These are phyloP conservation scores for Meandrina meandrites DNA, from an alignment of 92 coral and sea anemone genomes.

Conservation along the genomic window DNA sequence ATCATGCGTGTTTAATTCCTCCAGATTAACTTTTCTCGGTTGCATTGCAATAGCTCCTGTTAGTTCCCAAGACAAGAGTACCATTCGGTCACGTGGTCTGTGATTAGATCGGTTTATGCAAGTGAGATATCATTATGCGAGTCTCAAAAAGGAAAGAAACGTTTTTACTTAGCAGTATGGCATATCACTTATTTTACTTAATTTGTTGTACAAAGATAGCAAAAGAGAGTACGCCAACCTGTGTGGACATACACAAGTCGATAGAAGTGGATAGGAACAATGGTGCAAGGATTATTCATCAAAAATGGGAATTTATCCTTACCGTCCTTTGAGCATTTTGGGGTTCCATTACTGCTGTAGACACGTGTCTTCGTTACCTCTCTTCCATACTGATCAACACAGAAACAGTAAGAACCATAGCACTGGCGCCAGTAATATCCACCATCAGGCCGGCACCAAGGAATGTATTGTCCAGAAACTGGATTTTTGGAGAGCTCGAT, in stretches of 20 bases:
- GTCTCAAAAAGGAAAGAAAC: too few species aligned
- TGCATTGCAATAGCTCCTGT: too few species aligned
- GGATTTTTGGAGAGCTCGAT: conserved; percentile 64
- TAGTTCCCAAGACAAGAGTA: too few species aligned
- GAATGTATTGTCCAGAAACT: conserved; percentile 62
- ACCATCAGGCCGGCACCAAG: conserved; percentile 82
- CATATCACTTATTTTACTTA: background rate
- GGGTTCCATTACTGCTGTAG: conserved; percentile 61
- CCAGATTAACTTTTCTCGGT: too few species aligned
- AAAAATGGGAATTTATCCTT: background rate
- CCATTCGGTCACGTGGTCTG: too few species aligned
- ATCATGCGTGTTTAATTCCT: too few species aligned
- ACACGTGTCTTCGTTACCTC: conserved; percentile 55
- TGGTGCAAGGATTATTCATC: background rate
- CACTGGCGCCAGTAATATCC: conserved; percentile 77
- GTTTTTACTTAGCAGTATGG: too few species aligned
- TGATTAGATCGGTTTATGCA: too few species aligned
- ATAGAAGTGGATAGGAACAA: background rate
- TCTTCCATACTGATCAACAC: conserved; percentile 64
- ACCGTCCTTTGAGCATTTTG: conserved; percentile 68
- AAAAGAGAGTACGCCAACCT: too few species aligned
- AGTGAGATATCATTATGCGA: too few species aligned
- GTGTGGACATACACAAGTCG: background rate
- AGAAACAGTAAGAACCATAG: conserved; percentile 74
- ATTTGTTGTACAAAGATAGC: background rate